Conservation (phyloP, 2,888 invertebrate species). For the Hirtodrosophila histrioides region DNA sequence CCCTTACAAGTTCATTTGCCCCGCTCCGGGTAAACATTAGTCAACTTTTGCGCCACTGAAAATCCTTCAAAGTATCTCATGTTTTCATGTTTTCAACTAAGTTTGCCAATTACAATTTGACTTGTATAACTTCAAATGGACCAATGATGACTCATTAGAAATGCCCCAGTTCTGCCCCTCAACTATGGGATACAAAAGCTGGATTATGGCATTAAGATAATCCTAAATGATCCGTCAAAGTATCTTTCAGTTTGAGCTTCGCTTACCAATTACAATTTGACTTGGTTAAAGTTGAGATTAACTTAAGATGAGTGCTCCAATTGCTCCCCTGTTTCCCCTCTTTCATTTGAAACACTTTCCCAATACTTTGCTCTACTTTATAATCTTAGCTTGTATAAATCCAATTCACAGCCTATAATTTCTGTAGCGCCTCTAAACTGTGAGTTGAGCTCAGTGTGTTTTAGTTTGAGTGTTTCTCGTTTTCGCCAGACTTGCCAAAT, state of each 20-base stretch:
- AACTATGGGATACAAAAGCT: too few species aligned
- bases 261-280: too few species aligned
- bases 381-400: constrained; percentile 27
- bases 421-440: constrained; percentile 34
- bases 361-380: constrained; percentile 3
- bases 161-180: too few species aligned
- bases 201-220: too few species aligned
- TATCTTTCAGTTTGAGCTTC: too few species aligned
- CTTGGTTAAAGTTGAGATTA: too few species aligned
- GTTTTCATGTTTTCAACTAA: constrained; percentile 4
- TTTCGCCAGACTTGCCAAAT: constrained; percentile 49
- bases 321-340: too few species aligned
- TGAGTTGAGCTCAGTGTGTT: constrained; percentile 11
- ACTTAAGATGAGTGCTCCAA: too few species aligned
- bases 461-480: constrained; percentile 12
- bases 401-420: constrained; percentile 50
- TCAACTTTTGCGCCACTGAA: constrained; percentile 30
- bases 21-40: constrained; percentile 27
- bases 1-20: constrained; percentile 47
- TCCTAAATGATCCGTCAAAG: too few species aligned
- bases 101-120: constrained; percentile 35
- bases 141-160: constrained; percentile 28
- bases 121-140: constrained; percentile 9
- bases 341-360: too few species aligned
- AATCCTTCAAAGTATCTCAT: constrained; percentile 41